These are phyloP conservation scores for Fragum fragum DNA, from an alignment of 2,888 invertebrate genomes.

Conservation along the genomic window DNA sequence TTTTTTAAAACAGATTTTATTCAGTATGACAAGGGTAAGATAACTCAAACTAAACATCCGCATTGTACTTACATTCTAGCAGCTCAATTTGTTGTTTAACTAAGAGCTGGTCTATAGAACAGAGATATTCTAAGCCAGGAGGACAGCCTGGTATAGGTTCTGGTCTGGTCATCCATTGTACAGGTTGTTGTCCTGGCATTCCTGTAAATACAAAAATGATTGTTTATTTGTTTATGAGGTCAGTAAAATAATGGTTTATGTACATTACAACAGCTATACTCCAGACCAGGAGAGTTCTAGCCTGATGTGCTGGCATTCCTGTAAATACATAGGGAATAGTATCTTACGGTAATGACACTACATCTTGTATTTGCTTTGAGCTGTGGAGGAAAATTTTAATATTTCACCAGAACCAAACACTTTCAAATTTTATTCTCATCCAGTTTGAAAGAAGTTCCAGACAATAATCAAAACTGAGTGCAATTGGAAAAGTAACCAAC, in stretches of 20 bases:
- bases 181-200: conserved; percentile 41
- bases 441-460: too few species aligned
- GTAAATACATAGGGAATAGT: too few species aligned
- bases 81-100: conserved; percentile 82
- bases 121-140: conserved; percentile 84
- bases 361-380: too few species aligned
- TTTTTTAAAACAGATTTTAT: too few species aligned
- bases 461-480: too few species aligned
- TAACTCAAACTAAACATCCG: too few species aligned
- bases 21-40: too few species aligned
- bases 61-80: conserved; percentile 59
- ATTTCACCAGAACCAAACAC: too few species aligned
- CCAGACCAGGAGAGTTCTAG: conserved; percentile 83
- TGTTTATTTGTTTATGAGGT: background rate
- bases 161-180: conserved; percentile 77
- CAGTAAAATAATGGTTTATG: conserved; percentile 62
- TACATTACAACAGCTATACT: conserved; percentile 83
- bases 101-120: conserved; percentile 82
- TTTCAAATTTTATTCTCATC: too few species aligned
- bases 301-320: conserved; percentile 53
- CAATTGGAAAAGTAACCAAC: too few species aligned
- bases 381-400: too few species aligned
- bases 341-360: too few species aligned
- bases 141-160: conserved; percentile 80
- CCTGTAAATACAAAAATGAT: conserved; percentile 18